Evolutionary conservation across 2,113 vertebrate species (phyloP).

Genomic region (Pontoporia blainvillei): DNA sequence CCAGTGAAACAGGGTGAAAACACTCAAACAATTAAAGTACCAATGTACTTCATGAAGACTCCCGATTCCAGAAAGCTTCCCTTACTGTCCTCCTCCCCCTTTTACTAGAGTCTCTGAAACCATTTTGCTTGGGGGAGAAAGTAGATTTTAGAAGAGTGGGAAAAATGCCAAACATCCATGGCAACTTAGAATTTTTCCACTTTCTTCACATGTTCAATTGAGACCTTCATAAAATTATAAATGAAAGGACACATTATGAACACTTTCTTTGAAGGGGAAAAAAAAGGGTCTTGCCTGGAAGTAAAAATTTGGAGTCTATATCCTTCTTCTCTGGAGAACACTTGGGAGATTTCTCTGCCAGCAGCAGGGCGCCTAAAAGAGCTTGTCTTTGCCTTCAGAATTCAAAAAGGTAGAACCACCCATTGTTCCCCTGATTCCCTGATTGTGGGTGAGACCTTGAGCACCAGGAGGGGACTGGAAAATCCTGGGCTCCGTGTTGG

Average conservation of each 20-base stretch:
- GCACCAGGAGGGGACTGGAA: background rate
- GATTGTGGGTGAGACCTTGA: background rate
- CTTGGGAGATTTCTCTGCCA: conserved; percentile 55
- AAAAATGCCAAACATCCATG: conserved; percentile 72
- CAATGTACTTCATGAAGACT: background rate
- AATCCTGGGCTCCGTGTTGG: background rate
- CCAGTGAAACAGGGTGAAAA: background rate
- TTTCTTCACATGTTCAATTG: conserved; percentile 82
- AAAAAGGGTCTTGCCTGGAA: conserved; percentile 75
- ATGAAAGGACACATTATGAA: conserved; percentile 82
- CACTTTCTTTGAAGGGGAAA: conserved; percentile 71
- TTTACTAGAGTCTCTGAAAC: conserved; percentile 67
- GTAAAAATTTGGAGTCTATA: conserved; percentile 75
- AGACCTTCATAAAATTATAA: conserved; percentile 82
- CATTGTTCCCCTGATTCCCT: background rate
- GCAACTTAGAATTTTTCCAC: conserved; percentile 80
- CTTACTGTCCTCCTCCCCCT: conserved; percentile 22
- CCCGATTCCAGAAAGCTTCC: background rate
- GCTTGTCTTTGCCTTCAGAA: conserved; percentile 58
- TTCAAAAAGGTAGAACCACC: background rate
- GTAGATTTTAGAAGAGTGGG: conserved; percentile 67
- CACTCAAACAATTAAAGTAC: background rate
- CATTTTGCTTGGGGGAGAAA: conserved; percentile 75
- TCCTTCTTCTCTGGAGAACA: conserved; percentile 63
- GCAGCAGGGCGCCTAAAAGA: background rate